Conservation (phyloP, 2,888 invertebrate species). For the Ormyrus rosae region DNA sequence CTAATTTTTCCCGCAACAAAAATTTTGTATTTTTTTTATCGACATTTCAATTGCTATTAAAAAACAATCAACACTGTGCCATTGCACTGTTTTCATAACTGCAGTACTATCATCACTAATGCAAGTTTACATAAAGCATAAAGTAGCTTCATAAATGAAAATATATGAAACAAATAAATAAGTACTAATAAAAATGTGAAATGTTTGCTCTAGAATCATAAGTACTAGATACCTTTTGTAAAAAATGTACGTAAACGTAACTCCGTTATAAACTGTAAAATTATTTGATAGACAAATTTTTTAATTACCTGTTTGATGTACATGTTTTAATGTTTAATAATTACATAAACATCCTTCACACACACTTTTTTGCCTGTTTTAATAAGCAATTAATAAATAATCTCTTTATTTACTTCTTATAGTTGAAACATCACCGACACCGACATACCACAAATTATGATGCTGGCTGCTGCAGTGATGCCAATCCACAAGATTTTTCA, state of each 20-base stretch:
- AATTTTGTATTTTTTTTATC: too few species aligned
- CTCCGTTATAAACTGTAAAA: neutral
- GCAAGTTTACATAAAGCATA: too few species aligned
- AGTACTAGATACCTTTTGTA: neutral
- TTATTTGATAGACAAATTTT: neutral
- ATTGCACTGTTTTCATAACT: too few species aligned
- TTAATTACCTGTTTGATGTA: conserved; percentile 69
- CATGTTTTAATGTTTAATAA: conserved; percentile 60
- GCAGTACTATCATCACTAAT: too few species aligned
- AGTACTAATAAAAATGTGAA: neutral
- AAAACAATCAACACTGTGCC: too few species aligned
- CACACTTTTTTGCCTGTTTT: conserved; percentile 30
- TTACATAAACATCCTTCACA: conserved; percentile 49
- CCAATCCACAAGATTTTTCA: conserved; percentile 26
- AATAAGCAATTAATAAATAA: conserved; percentile 8
- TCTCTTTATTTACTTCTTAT: conserved; percentile 51
- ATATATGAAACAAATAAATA: neutral
- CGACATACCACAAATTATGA: conserved; percentile 51
- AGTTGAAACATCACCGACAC: conserved; percentile 40
- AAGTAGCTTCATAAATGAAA: neutral
- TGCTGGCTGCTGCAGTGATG: conserved; percentile 35
- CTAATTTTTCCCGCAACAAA: too few species aligned
- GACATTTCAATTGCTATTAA: too few species aligned
- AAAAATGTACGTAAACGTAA: neutral
- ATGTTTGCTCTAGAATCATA: neutral